Evolutionary conservation across 1,140 invertebrate genomes (phyloP).

Genomic region (Calliopsis andreniformis): DNA sequence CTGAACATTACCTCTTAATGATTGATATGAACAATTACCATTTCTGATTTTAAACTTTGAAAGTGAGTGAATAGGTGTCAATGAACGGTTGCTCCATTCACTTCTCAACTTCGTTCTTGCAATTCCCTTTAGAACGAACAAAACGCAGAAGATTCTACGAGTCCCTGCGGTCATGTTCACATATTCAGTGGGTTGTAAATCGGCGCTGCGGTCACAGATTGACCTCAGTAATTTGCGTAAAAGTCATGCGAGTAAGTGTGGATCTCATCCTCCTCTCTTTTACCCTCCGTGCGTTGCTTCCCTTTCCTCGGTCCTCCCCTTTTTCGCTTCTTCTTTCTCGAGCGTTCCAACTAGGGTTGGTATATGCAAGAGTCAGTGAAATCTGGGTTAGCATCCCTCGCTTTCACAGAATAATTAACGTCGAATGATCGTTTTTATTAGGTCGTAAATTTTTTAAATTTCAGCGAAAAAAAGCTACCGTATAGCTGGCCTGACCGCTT

Average conservation of each 20-base stretch:
- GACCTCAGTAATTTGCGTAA: constrained; percentile 4
- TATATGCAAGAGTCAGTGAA: neutral
- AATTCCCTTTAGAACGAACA: too few relatives aligned
- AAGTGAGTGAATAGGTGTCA: too few relatives aligned
- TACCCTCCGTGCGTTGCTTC: neutral
- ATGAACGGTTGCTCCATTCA: too few relatives aligned
- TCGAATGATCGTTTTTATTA: constrained; percentile 47
- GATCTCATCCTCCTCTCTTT: neutral
- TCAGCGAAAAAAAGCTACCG: constrained; percentile 5
- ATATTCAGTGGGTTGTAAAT: neutral
- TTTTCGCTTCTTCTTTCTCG: neutral
- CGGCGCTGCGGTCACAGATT: constrained; percentile 3
- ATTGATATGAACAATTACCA: too few relatives aligned
- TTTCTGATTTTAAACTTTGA: too few relatives aligned
- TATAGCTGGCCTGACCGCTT: neutral
- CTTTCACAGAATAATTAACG: constrained; percentile 39
- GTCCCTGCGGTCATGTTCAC: too few relatives aligned
- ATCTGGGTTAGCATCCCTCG: constrained; percentile 20
- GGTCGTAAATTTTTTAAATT: constrained; percentile 41
- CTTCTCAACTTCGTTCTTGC: too few relatives aligned
- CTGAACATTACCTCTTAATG: too few relatives aligned
- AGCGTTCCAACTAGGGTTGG: neutral
- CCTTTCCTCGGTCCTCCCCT: neutral
- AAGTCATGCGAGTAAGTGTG: neutral
- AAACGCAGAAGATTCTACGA: too few relatives aligned